phyloP scores from a whole-genome alignment of 92 coral and sea anemone genomes.

The Umimayanthus chanpuru region DNA sequence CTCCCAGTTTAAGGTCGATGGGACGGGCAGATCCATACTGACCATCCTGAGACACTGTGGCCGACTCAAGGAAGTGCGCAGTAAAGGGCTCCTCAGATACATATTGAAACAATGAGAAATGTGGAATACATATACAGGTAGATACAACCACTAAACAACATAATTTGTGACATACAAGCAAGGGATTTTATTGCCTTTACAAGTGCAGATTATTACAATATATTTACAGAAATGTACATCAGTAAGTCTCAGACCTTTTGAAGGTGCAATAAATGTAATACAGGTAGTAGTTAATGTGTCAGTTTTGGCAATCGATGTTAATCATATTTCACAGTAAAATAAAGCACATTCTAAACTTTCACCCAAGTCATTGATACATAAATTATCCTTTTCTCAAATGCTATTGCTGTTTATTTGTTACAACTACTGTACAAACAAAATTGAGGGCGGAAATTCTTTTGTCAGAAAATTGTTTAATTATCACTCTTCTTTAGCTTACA shows the following conservation, averaged over 20 bases:
- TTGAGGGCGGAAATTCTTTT: background rate
- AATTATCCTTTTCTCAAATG: too few relatives aligned
- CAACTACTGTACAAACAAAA: background rate
- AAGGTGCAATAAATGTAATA: constrained; percentile 5
- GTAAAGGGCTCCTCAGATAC: constrained; percentile 84
- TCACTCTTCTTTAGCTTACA: background rate
- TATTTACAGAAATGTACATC: background rate
- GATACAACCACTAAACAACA: too few relatives aligned
- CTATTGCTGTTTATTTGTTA: background rate
- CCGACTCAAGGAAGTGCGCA: constrained; percentile 86
- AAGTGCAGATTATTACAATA: constrained; percentile 2
- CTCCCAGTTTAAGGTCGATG: constrained; percentile 83
- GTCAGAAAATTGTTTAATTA: too few relatives aligned
- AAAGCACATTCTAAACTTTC: too few relatives aligned
- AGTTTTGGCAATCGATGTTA: background rate
- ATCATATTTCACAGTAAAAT: background rate
- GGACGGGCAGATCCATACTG: constrained; percentile 75
- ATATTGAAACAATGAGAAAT: constrained; percentile 58
- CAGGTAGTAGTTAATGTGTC: background rate
- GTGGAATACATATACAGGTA: background rate
- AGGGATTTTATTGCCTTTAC: background rate
- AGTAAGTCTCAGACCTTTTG: background rate
- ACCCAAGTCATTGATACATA: background rate
- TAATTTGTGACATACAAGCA: background rate
- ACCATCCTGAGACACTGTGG: constrained; percentile 87